Evolutionary conservation across 2,113 vertebrate genomes (phyloP), one percentile per base, ranked within the genome.

Genomic region (Blennius ocellaris): DNA sequence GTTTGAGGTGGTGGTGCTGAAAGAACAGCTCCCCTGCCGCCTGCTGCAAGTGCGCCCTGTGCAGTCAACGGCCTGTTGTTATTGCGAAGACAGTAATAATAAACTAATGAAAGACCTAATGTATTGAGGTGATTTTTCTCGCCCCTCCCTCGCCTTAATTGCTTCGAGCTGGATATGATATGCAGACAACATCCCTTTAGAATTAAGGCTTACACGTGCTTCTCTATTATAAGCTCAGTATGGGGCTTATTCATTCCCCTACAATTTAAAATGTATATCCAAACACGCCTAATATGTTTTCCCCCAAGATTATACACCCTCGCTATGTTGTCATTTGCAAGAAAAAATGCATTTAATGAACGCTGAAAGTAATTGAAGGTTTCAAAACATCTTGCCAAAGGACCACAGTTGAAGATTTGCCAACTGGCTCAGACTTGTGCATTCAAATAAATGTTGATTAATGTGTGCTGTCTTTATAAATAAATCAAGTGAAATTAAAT

Each of bases 21-120:
- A 93, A 83, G 86, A 89, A 94, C 90, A 93, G 92, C 85, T 89
- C 89, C 89, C 61, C 76, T 39, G 73, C 52, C 67, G 78, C 73
- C 45, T 40, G 36, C 71, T 66, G 57, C 63, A 39, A 11, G 12
- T n/a, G 56, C n/a, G 15, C 78, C 51, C n/a, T 45, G 51, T 59
- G 8, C 14, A 78, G 62, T 71, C 67, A 11, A 37, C 9, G 36
- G 63, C 73, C 78, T 39, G 56, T 16, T 76, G 74, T 49, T 71
- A 54, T 63, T 69, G 76, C 69, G 68, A 51, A 65, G 43, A 72
- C 69, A 85, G 66, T 82, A 64, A 80, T 68, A 69, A 86, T 48
- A 61, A 69, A 63, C 65, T 65, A 69, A 81, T 79, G 65, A 80
- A 78, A 50, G 37, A 30, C 21, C 38, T 73, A 70, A 82, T 78